Evolutionary conservation across 2,888 invertebrate genomes (phyloP).

Genomic region (Herminia tarsipennalis): DNA sequence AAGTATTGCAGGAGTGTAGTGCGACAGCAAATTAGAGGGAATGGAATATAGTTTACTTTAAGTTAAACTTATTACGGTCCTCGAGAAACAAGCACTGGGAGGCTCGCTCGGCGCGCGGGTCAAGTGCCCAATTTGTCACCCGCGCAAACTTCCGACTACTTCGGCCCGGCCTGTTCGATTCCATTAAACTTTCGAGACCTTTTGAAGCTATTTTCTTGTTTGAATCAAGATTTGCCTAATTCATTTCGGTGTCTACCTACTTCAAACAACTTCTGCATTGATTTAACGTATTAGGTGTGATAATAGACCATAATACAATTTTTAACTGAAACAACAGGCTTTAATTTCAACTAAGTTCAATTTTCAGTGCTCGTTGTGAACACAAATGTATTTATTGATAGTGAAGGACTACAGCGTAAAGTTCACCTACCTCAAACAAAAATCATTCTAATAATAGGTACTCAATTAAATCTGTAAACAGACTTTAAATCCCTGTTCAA

Average conservation of each 20-base stretch:
- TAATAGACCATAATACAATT: too few species aligned
- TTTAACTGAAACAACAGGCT: too few species aligned
- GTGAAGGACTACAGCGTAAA: too few species aligned
- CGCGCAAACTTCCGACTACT: conserved; percentile 82
- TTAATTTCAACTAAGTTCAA: conserved; percentile 18
- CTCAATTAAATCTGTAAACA: too few species aligned
- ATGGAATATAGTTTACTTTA: conserved; percentile 85
- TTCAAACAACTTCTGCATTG: conserved; percentile 32
- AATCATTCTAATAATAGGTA: too few species aligned
- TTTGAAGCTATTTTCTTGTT: conserved; percentile 83
- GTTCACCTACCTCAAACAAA: too few species aligned
- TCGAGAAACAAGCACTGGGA: conserved; percentile 80
- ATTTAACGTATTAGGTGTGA: conserved; percentile 27
- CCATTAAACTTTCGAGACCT: conserved; percentile 86
- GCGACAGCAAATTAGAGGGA: conserved; percentile 80
- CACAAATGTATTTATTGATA: background rate
- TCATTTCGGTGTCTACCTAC: conserved; percentile 63
- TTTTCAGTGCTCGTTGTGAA: background rate
- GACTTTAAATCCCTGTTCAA: too few species aligned
- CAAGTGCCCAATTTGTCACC: conserved; percentile 86
- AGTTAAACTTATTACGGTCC: conserved; percentile 85
- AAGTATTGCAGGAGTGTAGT: conserved; percentile 62
- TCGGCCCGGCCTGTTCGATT: conserved; percentile 80
- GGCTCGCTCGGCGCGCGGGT: conserved; percentile 77
- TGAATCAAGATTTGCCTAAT: conserved; percentile 81